Percentiles rank a stretch among this genome's conserved stretches.
Conservation (phyloP, 2,888 invertebrate genomes). For the Idaea aversata region DNA sequence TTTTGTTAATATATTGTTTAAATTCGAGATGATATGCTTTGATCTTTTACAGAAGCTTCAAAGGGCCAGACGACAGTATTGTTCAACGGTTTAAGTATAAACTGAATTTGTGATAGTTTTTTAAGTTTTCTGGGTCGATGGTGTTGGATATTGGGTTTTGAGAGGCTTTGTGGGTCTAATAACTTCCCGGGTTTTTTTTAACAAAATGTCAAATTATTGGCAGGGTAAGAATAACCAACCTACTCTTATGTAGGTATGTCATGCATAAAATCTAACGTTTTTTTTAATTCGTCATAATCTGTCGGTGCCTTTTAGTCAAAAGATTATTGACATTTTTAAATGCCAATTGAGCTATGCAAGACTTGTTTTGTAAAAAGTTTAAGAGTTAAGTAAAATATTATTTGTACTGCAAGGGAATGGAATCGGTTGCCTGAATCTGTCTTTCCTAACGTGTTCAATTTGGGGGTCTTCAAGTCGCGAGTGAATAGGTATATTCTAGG, state of each 20-base stretch:
- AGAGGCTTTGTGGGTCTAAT: not conserved
- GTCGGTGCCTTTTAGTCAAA: not conserved
- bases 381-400: no score
- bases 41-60: constrained; percentile 64
- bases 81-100: constrained; percentile 60
- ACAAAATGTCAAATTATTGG: not conserved
- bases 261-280: not conserved
- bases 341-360: no score
- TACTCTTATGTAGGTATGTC: not conserved
- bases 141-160: constrained; percentile 32
- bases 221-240: not conserved
- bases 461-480: no score
- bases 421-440: no score
- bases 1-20: constrained; percentile 26
- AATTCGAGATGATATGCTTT: constrained; percentile 66
- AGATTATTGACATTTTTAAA: no score
- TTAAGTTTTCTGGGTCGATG: constrained; percentile 34
- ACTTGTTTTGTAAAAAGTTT: no score
- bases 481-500: no score
- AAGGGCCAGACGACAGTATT: constrained; percentile 37
- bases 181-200: not conserved
- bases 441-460: no score
- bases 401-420: no score
- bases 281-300: not conserved
- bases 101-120: constrained; percentile 7